Conservation (phyloP, 2,797 vertebrate species). For the Perodicticus potto region DNA sequence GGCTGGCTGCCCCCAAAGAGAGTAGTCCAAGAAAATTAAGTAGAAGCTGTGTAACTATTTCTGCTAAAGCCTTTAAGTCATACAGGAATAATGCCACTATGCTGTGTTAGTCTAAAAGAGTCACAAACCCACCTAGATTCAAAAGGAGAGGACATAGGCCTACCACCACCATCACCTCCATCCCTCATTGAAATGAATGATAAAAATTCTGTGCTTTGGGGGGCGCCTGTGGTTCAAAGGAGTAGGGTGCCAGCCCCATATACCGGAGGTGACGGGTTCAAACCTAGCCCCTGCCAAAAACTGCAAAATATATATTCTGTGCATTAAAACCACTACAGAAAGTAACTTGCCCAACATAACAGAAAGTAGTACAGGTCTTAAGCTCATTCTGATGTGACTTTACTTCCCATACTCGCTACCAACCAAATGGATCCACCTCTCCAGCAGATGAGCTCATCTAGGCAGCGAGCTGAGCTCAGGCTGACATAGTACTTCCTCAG, state of each 20-base stretch:
- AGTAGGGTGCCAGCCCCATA: no score
- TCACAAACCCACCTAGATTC: not conserved
- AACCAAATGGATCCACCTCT: fast-evolving
- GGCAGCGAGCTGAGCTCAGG: not conserved
- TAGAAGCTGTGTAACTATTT: not conserved
- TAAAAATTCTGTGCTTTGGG: not conserved
- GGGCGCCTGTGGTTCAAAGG: no score
- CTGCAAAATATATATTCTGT: no score
- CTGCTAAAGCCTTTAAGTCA: not conserved
- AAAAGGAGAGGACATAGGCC: not conserved
- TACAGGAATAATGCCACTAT: not conserved
- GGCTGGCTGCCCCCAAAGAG: not conserved
- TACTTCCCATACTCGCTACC: fast-evolving
- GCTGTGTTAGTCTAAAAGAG: not conserved
- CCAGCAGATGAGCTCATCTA: not conserved
- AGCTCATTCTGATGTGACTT: not conserved
- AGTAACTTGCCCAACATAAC: not conserved
- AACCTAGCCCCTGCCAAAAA: no score
- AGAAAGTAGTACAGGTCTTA: not conserved
- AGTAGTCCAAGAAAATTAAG: not conserved
- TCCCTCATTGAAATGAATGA: not conserved
- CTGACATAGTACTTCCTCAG: not conserved
- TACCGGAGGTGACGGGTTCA: no score
- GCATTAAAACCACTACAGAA: not conserved
- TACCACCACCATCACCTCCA: not conserved